Conservation (phyloP, 1,140 invertebrate species). For the Harlomillsia oculata region DNA sequence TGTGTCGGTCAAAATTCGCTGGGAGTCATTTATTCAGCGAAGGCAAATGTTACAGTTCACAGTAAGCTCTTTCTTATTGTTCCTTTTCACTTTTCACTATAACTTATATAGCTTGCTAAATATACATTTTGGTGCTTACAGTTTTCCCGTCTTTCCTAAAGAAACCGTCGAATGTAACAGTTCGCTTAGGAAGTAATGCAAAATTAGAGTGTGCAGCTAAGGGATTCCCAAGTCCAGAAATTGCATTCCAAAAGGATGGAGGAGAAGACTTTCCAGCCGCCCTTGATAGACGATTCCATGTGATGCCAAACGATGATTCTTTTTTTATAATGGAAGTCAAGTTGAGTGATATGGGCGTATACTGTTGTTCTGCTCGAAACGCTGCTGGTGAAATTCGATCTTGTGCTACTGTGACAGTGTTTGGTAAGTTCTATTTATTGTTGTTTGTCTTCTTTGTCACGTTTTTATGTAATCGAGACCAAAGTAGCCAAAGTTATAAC, state of each 20-base stretch:
- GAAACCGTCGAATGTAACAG: slow-evolving; percentile 70
- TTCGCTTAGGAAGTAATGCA: slow-evolving; percentile 74
- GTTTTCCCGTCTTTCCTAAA: slow-evolving; percentile 80
- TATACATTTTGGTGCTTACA: slow-evolving; percentile 44
- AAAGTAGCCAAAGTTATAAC: too few species aligned
- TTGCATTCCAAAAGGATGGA: slow-evolving; percentile 86
- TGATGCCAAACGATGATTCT: slow-evolving; percentile 79
- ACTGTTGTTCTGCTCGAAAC: slow-evolving; percentile 88
- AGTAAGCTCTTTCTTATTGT: too few species aligned
- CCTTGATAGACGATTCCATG: slow-evolving; percentile 79
- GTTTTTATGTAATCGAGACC: too few species aligned
- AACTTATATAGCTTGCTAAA: too few species aligned
- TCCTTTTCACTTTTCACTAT: too few species aligned
- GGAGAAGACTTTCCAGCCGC: slow-evolving; percentile 91
- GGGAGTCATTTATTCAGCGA: slow-evolving; percentile 78
- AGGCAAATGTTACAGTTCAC: slow-evolving; percentile 73
- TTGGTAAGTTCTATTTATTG: too few species aligned
- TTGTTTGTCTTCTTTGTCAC: too few species aligned
- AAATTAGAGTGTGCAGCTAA: slow-evolving; percentile 80
- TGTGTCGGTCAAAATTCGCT: slow-evolving; percentile 83
- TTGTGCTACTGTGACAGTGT: slow-evolving; percentile 79
- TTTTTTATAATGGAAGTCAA: slow-evolving; percentile 88
- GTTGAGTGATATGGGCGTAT: slow-evolving; percentile 75
- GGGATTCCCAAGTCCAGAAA: slow-evolving; percentile 77
- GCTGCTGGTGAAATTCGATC: slow-evolving; percentile 71